Evolutionary conservation across 2,113 vertebrate genomes (phyloP).

Genomic region (Platycercus adscitus): DNA sequence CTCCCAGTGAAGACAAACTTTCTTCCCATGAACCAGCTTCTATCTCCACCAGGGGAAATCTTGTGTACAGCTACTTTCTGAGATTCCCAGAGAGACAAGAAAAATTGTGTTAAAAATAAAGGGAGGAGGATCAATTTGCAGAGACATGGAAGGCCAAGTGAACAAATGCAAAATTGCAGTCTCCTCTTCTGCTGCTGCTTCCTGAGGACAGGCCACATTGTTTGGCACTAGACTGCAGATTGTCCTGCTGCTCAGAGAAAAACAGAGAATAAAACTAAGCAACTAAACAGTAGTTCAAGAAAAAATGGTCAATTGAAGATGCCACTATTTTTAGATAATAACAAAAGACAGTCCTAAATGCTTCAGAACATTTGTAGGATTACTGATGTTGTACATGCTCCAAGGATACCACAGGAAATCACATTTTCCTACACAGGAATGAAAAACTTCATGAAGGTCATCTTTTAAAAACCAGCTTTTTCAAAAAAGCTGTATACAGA

Average conservation of each 20-base stretch:
- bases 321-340: background rate
- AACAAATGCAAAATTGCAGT: background rate
- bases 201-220: background rate
- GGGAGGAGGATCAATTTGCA: background rate
- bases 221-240: accelerated
- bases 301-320: background rate
- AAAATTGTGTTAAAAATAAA: background rate
- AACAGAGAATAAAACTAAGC: background rate
- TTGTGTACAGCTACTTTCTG: background rate
- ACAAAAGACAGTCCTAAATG: background rate
- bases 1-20: background rate
- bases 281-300: background rate
- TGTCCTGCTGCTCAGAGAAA: background rate
- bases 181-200: background rate
- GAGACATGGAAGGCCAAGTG: background rate
- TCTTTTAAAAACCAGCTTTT: background rate
- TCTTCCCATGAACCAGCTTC: background rate
- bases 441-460: background rate
- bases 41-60: background rate
- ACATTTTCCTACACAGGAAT: background rate
- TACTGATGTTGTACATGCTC: background rate
- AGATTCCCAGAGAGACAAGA: background rate
- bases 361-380: background rate
- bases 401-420: background rate
- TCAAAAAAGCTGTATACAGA: background rate